A percentile compares a stretch with the other conserved stretches of the same genome.
Conservation (phyloP, 1,140 invertebrate species). For the Lerema accius region DNA sequence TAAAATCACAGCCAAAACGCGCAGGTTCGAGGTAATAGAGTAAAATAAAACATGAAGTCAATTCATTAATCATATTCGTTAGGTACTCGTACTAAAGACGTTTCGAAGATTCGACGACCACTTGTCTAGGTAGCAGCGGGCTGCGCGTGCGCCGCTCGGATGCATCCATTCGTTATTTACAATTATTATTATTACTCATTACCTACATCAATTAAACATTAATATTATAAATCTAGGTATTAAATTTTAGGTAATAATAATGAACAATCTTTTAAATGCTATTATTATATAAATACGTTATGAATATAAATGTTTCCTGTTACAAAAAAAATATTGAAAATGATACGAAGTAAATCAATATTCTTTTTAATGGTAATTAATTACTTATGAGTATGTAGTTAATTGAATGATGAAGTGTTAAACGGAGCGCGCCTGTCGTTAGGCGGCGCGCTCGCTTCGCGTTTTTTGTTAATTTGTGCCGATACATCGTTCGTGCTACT, state of each 20-base stretch:
- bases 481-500: slow-evolving; percentile 73
- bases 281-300: slow-evolving; percentile 84
- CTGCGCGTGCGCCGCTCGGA: slow-evolving; percentile 58
- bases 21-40: slow-evolving; percentile 79
- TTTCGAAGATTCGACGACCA: slow-evolving; percentile 59
- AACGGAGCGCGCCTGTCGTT: slow-evolving; percentile 66
- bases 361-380: slow-evolving; percentile 82
- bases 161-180: slow-evolving; percentile 79
- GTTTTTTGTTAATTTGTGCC: slow-evolving; percentile 76
- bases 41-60: slow-evolving; percentile 81
- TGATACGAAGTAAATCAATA: slow-evolving; percentile 82
- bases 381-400: slow-evolving; percentile 82
- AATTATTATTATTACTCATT: slow-evolving; percentile 81
- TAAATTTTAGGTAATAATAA: slow-evolving; percentile 83
- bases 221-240: slow-evolving; percentile 82
- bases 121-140: slow-evolving; percentile 54
- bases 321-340: slow-evolving; percentile 83
- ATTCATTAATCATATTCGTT: slow-evolving; percentile 82
- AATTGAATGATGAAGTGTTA: slow-evolving; percentile 80
- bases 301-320: slow-evolving; percentile 84
- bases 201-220: slow-evolving; percentile 82
- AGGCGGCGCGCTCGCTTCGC: slow-evolving; percentile 74
- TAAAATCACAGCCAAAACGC: slow-evolving; percentile 73
- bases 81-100: slow-evolving; percentile 64
- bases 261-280: slow-evolving; percentile 83